These are phyloP conservation scores for Tragelaphus imberbis DNA, from an alignment of 2,113 vertebrate genomes.

Conservation along the genomic window DNA sequence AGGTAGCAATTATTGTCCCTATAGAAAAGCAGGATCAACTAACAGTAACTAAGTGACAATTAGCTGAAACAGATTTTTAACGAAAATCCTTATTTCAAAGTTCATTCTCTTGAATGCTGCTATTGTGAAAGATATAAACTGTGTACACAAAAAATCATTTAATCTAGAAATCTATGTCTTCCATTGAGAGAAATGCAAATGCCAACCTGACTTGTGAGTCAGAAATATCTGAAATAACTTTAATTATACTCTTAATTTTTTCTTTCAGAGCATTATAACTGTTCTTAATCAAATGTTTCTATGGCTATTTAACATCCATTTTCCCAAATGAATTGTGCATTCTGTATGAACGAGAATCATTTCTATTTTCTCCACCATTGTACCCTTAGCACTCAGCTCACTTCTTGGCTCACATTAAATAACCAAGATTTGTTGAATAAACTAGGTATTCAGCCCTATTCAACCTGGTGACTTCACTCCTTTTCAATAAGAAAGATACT, in stretches of 20 bases:
- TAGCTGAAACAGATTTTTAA: neutral
- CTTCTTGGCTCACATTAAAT: neutral
- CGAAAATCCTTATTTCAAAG: neutral
- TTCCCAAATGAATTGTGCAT: neutral
- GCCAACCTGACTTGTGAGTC: neutral
- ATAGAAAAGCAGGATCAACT: neutral
- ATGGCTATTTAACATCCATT: neutral
- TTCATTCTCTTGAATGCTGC: neutral
- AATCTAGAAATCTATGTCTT: neutral
- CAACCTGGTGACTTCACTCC: neutral
- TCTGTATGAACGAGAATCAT: neutral
- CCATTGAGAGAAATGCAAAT: neutral
- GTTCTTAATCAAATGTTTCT: neutral
- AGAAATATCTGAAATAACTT: neutral
- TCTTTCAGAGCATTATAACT: neutral
- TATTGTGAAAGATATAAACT: neutral
- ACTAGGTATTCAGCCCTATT: neutral
- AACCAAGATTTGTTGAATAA: neutral
- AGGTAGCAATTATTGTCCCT: neutral
- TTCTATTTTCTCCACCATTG: neutral
- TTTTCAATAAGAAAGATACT: neutral
- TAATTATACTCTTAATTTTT: neutral
- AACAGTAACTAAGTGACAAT: neutral
- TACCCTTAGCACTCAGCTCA: neutral
- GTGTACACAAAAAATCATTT: neutral